Evolutionary conservation across 2,797 vertebrate genomes (phyloP).

Genomic region (Amphiprion clarkii): DNA sequence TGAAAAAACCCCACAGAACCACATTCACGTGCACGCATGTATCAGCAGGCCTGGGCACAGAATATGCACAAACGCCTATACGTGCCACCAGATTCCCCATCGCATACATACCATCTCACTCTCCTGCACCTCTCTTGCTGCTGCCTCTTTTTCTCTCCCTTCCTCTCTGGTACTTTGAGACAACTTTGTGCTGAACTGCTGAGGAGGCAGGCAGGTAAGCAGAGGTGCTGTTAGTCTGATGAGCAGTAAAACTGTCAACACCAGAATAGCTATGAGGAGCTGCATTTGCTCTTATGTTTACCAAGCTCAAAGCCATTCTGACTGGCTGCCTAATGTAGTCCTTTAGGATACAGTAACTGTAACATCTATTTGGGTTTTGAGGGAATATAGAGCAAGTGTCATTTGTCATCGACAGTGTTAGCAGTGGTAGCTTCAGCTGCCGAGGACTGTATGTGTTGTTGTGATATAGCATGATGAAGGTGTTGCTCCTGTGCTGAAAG

Average conservation of each 20-base stretch:
- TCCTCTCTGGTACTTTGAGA: constrained; percentile 64
- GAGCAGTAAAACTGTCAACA: constrained; percentile 77
- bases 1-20: constrained; percentile 9
- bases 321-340: constrained; percentile 3
- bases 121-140: constrained; percentile 23
- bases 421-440: constrained; percentile 25
- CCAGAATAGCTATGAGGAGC: constrained; percentile 63
- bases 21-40: constrained; percentile 33
- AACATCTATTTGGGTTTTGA: constrained; percentile 11
- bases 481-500: constrained; percentile 70
- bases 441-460: constrained; percentile 58
- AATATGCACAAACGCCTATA: constrained; percentile 31
- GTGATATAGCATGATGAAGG: constrained; percentile 66
- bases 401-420: constrained; percentile 27
- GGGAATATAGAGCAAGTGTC: constrained; percentile 20
- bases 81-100: constrained; percentile 28
- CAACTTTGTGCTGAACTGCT: constrained; percentile 78
- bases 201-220: constrained; percentile 80
- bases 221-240: constrained; percentile 80
- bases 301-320: constrained; percentile 26
- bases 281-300: constrained; percentile 55
- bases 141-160: constrained; percentile 27
- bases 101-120: constrained; percentile 24
- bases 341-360: constrained; percentile 4
- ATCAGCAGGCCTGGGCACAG: constrained; percentile 29